Base-by-base conservation (phyloP, 92 coral and sea anemone genomes). In the Micromussa lordhowensis region DNA sequence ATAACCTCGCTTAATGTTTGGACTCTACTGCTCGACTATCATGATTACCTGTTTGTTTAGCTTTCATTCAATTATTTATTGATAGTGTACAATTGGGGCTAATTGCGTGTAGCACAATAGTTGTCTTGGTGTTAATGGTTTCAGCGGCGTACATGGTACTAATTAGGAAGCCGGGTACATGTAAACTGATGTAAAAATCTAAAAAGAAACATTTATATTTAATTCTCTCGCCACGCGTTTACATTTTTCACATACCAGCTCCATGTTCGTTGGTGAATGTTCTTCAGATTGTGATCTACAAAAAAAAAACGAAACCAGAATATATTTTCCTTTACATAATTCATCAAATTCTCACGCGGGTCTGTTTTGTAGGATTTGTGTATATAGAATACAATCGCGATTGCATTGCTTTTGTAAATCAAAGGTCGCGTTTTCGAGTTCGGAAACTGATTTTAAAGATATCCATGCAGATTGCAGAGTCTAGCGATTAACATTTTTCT, bases 211-310 rank as follows among this genome's bases (percentile, higher is more conserved):
- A 3, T 38, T 35, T 22, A 22, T 6, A 11, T 32, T 73, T 34
- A 18, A 36, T 17, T 36, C 19, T 7, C 49, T 17, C 29, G 13
- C 19, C 26, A 12, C 77, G 11, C 40, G 6, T 38, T 30, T 79
- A 15, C 14, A 40, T 4, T 44, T 21, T 82, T 54, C 24, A 83
- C 87, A 5, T 35, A 72, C 87, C 87, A 24, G 16, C 11, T 68
- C 66, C 87, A 72, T 51, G 1, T 10, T 59, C 5, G 28, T 83
- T 31, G 79, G n/a, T 53, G 28, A 24, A 31, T 22, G 28, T 72
- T 83, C 19, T 31, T 3, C 36, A 18, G 36, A 71, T 83, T 51
- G 68, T 83, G 19, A 54, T 83, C 87, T 83, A 19, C 32, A 49
- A 12, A 34, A 71, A 12, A 34, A 71, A 71, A 9, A 44, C 12